Evolutionary conservation across 2,888 invertebrate species (phyloP).

Genomic region (Drosophila cognata): DNA sequence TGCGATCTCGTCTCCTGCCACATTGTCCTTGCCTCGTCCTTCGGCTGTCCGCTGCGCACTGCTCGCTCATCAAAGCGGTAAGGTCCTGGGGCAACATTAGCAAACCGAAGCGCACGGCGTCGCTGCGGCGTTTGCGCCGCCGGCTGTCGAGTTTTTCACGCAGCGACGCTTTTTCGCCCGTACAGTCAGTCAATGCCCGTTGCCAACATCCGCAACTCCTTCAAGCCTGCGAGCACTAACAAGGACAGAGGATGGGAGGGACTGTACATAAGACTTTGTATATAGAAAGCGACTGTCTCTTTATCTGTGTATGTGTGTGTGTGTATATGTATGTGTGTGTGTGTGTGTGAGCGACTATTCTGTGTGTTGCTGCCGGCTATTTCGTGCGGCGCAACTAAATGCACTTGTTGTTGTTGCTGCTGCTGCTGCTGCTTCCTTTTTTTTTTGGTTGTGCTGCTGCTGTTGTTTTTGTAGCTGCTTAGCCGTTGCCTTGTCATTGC

Average conservation of each 20-base stretch:
- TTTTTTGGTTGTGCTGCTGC: constrained; percentile 24
- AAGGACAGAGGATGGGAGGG: background rate
- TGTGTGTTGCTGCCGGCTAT: constrained; percentile 52
- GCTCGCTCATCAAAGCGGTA: constrained; percentile 76
- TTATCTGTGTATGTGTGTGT: background rate
- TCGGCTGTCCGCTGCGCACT: constrained; percentile 40
- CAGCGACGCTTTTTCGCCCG: constrained; percentile 76
- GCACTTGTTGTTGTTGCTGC: constrained; percentile 64
- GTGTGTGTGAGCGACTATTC: constrained; percentile 43
- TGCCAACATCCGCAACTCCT: constrained; percentile 71
- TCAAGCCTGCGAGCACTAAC: constrained; percentile 47
- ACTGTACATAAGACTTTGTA: constrained; percentile 67
- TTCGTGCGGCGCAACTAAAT: constrained; percentile 74
- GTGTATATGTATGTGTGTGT: constrained; percentile 15
- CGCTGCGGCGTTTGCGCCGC: constrained; percentile 46
- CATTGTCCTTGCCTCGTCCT: constrained; percentile 47
- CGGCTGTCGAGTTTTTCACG: constrained; percentile 69
- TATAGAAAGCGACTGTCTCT: constrained; percentile 38
- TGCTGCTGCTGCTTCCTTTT: constrained; percentile 32
- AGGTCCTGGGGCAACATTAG: constrained; percentile 76
- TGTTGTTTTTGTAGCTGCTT: constrained; percentile 47
- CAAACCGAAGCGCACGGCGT: constrained; percentile 75
- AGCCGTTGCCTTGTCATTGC: constrained; percentile 69
- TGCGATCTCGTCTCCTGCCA: constrained; percentile 55
- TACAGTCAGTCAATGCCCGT: constrained; percentile 66